These are phyloP conservation scores for Noctua fimbriata DNA, from an alignment of 2,888 invertebrate genomes.

Conservation along the genomic window DNA sequence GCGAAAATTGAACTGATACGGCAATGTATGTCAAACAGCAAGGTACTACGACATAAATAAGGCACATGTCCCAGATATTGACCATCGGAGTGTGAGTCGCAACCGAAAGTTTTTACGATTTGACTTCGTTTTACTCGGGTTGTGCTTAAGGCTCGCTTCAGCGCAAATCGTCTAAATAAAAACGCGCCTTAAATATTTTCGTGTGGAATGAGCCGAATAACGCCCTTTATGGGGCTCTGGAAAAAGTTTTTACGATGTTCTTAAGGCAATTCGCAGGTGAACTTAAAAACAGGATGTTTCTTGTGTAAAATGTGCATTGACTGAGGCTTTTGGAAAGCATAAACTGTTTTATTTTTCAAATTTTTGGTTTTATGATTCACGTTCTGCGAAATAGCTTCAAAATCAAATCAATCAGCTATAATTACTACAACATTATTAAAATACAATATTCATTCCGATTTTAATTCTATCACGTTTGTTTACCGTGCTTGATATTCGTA, in stretches of 20 bases:
- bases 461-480: conserved; percentile 12
- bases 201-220: conserved; percentile 56
- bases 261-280: conserved; percentile 47
- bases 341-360: not conserved
- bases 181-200: conserved; percentile 55
- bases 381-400: not conserved
- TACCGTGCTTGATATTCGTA: not conserved
- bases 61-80: conserved; percentile 42
- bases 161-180: conserved; percentile 61
- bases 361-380: not conserved
- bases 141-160: conserved; percentile 33
- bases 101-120: conserved; percentile 52
- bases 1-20: not conserved
- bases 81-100: conserved; percentile 40
- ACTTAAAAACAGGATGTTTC: conserved; percentile 31
- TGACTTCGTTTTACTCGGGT: conserved; percentile 47
- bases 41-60: conserved; percentile 7
- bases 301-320: conserved; percentile 15
- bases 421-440: not conserved
- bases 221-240: conserved; percentile 37
- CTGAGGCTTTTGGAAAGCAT: not conserved
- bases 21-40: conserved; percentile 24
- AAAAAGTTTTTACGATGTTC: conserved; percentile 57
- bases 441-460: conserved; percentile 9
- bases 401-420: not conserved